Conservation (phyloP, 2,113 vertebrate genomes). For the Cebus imitator region DNA sequence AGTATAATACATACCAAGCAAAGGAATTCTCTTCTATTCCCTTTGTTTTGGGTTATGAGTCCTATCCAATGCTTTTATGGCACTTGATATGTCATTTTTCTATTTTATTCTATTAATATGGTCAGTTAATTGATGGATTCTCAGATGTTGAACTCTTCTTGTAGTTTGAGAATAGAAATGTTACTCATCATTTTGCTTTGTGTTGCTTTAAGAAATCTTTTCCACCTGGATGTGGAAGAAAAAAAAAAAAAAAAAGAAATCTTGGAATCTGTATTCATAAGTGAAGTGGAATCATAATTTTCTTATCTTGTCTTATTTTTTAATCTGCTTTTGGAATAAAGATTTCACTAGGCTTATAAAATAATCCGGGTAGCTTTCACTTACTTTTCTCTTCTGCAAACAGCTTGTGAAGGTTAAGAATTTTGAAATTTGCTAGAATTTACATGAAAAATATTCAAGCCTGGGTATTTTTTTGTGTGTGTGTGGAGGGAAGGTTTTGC, state of each 20-base stretch:
- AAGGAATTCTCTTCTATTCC: neutral
- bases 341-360: neutral
- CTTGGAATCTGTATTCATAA: conserved; percentile 3
- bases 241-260: neutral
- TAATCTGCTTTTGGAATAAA: conserved; percentile 12
- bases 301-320: neutral
- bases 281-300: neutral
- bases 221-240: too few species aligned
- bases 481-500: neutral
- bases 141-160: neutral
- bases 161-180: neutral
- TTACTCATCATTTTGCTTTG: conserved; percentile 39
- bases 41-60: conserved; percentile 28
- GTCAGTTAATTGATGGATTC: neutral
- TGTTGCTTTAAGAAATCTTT: neutral
- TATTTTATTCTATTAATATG: neutral
- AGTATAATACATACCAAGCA: neutral
- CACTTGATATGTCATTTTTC: conserved; percentile 19
- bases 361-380: neutral
- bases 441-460: neutral
- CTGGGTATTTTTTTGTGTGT: neutral
- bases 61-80: neutral
- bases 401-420: neutral
- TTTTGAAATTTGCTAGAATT: neutral
- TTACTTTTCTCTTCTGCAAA: neutral